Evolutionary conservation across 2,797 vertebrate genomes (phyloP).

Genomic region (Numenius phaeopus): DNA sequence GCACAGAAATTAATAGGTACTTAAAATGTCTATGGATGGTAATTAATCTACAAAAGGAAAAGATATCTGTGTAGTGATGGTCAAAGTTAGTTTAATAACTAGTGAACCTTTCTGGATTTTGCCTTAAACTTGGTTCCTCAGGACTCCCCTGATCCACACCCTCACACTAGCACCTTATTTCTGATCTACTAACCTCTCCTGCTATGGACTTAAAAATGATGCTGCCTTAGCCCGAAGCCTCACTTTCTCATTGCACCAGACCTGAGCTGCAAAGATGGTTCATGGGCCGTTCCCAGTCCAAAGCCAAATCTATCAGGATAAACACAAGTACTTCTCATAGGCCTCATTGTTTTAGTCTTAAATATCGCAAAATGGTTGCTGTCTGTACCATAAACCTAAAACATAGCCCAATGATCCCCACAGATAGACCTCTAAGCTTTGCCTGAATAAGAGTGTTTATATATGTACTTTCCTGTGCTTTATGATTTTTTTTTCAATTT

Average conservation of each 20-base stretch:
- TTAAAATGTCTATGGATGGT: fast-evolving
- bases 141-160: background rate
- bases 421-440: background rate
- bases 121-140: background rate
- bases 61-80: background rate
- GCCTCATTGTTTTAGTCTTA: background rate
- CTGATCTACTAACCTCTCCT: background rate
- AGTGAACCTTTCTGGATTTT: background rate
- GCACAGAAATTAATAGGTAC: background rate
- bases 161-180: background rate
- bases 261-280: background rate
- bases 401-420: fast-evolving
- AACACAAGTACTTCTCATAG: background rate
- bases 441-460: background rate
- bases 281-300: background rate
- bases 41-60: background rate
- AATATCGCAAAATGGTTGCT: background rate
- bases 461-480: background rate
- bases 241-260: background rate
- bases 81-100: background rate
- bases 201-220: background rate
- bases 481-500: background rate
- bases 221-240: background rate
- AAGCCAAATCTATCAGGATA: background rate
- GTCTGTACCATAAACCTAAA: background rate